Evolutionary conservation across 2,888 invertebrate species (phyloP).

Genomic region (Hydropsyche betteni): DNA sequence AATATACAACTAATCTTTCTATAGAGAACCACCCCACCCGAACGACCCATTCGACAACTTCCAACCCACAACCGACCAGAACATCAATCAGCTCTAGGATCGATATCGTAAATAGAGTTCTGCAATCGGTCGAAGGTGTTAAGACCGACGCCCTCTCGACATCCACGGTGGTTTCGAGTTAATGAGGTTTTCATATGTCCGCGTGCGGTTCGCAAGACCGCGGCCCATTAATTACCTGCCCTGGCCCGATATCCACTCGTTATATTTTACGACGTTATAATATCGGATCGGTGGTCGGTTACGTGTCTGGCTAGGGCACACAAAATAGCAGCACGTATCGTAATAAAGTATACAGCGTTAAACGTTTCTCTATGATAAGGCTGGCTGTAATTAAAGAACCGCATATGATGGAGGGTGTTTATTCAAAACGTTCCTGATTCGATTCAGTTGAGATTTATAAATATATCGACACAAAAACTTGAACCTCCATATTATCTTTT

Average conservation of each 20-base stretch:
- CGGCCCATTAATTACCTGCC: slow-evolving; percentile 28
- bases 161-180: slow-evolving; percentile 1
- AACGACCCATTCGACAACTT: neutral
- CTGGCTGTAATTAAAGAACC: no score
- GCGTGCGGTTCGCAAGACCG: neutral
- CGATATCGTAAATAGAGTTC: no score
- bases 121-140: no score
- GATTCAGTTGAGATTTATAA: no score
- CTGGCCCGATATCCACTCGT: slow-evolving; percentile 24
- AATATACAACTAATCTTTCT: no score
- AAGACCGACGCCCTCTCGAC: neutral
- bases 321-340: slow-evolving; percentile 14
- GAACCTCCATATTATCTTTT: no score
- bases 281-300: neutral
- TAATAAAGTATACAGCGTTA: neutral
- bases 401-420: no score
- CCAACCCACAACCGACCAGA: neutral
- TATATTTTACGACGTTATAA: slow-evolving; percentile 37
- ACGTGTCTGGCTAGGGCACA: neutral
- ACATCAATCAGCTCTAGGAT: no score
- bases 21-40: neutral
- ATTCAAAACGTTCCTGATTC: no score
- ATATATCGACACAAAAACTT: no score
- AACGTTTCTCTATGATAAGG: no score
- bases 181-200: slow-evolving; percentile 24